phyloP scores from a whole-genome alignment of 2,888 invertebrate genomes.

The Abrostola triplasia region DNA sequence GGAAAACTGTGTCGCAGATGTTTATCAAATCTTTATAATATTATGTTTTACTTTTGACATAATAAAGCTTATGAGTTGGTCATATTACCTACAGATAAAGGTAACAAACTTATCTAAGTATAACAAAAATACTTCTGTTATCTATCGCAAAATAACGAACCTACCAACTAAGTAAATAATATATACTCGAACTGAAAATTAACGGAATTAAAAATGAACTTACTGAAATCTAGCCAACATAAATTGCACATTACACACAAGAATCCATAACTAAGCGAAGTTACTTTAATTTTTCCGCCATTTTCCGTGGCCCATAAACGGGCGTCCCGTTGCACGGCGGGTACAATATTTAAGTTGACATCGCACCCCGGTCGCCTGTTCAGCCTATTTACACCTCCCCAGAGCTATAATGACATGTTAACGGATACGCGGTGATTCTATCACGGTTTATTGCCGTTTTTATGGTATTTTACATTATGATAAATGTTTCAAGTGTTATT shows the following conservation, averaged over 20 bases:
- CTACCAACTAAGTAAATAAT: no score
- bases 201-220: neutral
- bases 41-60: no score
- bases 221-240: neutral
- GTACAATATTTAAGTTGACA: conserved; percentile 45
- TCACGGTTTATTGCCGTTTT: conserved; percentile 37
- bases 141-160: no score
- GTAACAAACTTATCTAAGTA: no score
- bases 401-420: conserved; percentile 42
- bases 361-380: conserved; percentile 34
- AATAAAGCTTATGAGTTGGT: no score
- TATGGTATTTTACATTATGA: conserved; percentile 26
- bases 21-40: no score
- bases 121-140: no score
- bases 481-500: conserved; percentile 34
- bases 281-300: conserved; percentile 32
- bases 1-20: no score
- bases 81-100: no score
- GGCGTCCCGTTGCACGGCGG: conserved; percentile 12
- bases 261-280: conserved; percentile 28
- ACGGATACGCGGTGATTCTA: conserved; percentile 28
- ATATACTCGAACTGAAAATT: neutral
- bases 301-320: conserved; percentile 40
- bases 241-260: conserved; percentile 16
- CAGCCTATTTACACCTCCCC: conserved; percentile 49